phyloP scores from a whole-genome alignment of 2,113 vertebrate species.

The Misgurnus anguillicaudatus region DNA sequence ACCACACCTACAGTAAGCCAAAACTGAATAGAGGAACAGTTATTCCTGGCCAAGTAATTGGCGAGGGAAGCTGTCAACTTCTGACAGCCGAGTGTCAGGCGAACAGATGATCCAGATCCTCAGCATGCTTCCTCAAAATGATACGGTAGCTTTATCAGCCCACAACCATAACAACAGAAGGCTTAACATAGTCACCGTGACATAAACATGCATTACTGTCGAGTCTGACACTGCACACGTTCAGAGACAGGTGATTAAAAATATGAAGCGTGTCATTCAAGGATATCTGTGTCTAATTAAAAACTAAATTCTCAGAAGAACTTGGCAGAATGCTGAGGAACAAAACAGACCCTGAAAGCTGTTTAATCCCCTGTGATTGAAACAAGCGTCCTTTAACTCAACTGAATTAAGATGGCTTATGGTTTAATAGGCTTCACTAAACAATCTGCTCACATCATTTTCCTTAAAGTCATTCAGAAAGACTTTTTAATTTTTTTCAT shows the following conservation, averaged over 20 bases:
- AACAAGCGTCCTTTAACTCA: constrained; percentile 44
- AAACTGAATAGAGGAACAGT: constrained; percentile 42
- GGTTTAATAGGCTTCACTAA: constrained; percentile 38
- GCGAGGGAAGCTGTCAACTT: constrained; percentile 49
- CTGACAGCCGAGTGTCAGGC: constrained; percentile 51
- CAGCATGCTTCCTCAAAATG: constrained; percentile 42
- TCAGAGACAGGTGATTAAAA: background rate
- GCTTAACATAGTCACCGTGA: background rate
- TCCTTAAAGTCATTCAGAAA: background rate
- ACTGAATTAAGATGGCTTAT: constrained; percentile 38
- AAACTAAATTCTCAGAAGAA: constrained; percentile 30
- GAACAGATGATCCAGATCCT: constrained; percentile 41
- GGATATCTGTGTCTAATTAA: constrained; percentile 13
- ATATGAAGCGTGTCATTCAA: constrained; percentile 14
- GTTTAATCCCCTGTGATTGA: constrained; percentile 38
- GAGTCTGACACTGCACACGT: background rate
- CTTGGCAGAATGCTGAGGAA: constrained; percentile 3
- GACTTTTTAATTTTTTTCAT: background rate
- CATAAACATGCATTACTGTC: background rate
- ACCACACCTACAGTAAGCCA: constrained; percentile 20
- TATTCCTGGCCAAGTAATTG: constrained; percentile 42
- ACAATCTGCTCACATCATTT: background rate
- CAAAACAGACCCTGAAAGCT: constrained; percentile 18
- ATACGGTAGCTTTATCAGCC: constrained; percentile 32
- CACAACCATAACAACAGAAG: constrained; percentile 16